A percentile compares a stretch with the other conserved stretches of the same genome.
Evolutionary conservation across 2,797 vertebrate genomes (phyloP).

Genomic region (Sebastes dallii): DNA sequence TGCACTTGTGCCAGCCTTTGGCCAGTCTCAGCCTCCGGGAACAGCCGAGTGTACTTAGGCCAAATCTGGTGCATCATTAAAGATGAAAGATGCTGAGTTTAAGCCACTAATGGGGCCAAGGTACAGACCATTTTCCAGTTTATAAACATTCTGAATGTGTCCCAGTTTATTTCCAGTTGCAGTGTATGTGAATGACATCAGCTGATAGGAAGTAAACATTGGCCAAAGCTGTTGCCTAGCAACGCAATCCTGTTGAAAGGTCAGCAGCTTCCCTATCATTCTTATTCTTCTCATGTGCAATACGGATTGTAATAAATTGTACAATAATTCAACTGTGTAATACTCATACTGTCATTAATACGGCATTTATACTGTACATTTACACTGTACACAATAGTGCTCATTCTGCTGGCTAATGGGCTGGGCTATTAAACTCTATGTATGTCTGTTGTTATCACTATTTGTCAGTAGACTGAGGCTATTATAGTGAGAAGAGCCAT

Average conservation of each 20-base stretch:
- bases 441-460: neutral
- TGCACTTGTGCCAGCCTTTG: neutral
- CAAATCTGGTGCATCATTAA: neutral
- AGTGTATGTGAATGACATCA: no score
- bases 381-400: neutral
- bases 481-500: neutral
- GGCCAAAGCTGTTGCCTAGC: no score
- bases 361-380: neutral
- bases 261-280: no score
- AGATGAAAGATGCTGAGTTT: neutral
- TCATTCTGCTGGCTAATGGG: neutral
- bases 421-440: neutral
- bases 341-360: no score
- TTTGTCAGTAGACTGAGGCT: constrained; percentile 2
- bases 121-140: no score
- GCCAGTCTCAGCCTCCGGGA: neutral
- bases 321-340: no score
- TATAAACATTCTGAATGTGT: no score
- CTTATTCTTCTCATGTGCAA: no score
- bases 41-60: neutral
- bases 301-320: no score
- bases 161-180: no score
- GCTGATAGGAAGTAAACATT: no score
- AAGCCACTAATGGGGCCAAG: neutral
- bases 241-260: no score